Evolutionary conservation across 2,113 vertebrate species (phyloP), one percentile per base, ranked within the genome.

Genomic region (Grus americana): DNA sequence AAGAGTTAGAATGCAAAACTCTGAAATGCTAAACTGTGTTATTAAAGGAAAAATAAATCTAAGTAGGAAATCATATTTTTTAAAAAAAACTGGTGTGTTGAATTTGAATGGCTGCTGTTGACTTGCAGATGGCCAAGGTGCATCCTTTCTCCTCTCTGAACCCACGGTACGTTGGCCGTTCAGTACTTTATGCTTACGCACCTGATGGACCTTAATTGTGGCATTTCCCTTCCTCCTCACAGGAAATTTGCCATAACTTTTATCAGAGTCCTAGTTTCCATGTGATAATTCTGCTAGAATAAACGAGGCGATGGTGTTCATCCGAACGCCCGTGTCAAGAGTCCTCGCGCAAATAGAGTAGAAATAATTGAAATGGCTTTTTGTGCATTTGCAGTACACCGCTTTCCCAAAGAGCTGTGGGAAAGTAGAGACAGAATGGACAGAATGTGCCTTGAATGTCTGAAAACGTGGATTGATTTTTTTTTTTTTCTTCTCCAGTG

Each of bases 41-140:
- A 97, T 97, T 98, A 97, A 98, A 98, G 95, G 96, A 96, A 95
- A 98, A 98, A 98, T 98, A 98, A 98, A 98, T 92, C 95, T 97
- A 97, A 97, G 93, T 95, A 97, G 97, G 97, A 98, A 96, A 95
- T 95, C 2, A 82, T 96, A 87, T 96, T 95, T 95, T 98, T 96
- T 47, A 92, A 94, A 61, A 86, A 90, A 83, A 86, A 0, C 3
- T 30, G 52, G 47, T 92, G 93, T 95, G 79, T 92, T 96, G 92
- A 88, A 95, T 97, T 93, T 97, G 92, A 96, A 81, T 94, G 93
- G 59, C 46, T 44, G 19, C 50, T 78, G 27, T 54, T 89, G 46
- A 58, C 52, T 75, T 75, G 58, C 40, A 68, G 11, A 19, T 52
- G 71, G 54, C 73, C 67, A 47, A 22, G 15, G 29, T 38, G 5